Conservation (phyloP, 2,113 vertebrate species). For the Oostethus manadensis region DNA sequence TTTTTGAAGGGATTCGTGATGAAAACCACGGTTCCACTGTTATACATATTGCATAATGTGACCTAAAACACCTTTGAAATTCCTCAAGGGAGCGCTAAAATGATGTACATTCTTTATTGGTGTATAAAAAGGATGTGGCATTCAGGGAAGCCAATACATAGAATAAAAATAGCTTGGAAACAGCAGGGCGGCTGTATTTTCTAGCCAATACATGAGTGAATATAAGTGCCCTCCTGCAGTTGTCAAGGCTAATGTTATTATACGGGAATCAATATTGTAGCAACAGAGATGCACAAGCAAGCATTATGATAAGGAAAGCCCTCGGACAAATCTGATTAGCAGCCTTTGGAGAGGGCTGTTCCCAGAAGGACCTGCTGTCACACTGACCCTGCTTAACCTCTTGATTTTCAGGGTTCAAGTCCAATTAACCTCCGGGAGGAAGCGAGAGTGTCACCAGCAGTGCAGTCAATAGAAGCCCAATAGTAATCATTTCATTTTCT, state of each 20-base stretch:
- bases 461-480: slow-evolving; percentile 86
- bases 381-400: slow-evolving; percentile 89
- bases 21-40: neutral
- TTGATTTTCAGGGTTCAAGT: slow-evolving; percentile 98
- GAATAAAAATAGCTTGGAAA: slow-evolving; percentile 31
- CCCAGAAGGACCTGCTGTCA: slow-evolving; percentile 84
- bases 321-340: slow-evolving; percentile 88
- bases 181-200: slow-evolving; percentile 49
- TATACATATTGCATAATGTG: neutral
- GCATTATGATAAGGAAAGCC: slow-evolving; percentile 70
- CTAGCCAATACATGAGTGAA: slow-evolving; percentile 44
- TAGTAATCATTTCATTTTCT: slow-evolving; percentile 96
- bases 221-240: slow-evolving; percentile 50
- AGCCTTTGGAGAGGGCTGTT: slow-evolving; percentile 79
- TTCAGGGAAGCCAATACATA: slow-evolving; percentile 36
- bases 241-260: slow-evolving; percentile 57
- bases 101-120: slow-evolving; percentile 17
- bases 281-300: slow-evolving; percentile 58
- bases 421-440: slow-evolving; percentile 93
- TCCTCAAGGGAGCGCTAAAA: slow-evolving; percentile 15
- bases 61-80: slow-evolving; percentile 1
- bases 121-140: slow-evolving; percentile 3
- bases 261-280: slow-evolving; percentile 61
- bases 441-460: slow-evolving; percentile 83
- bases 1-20: too few relatives aligned